A percentile compares a stretch with the other conserved stretches of the same genome.
Conservation (phyloP, 2,797 vertebrate species). For the Huso huso region DNA sequence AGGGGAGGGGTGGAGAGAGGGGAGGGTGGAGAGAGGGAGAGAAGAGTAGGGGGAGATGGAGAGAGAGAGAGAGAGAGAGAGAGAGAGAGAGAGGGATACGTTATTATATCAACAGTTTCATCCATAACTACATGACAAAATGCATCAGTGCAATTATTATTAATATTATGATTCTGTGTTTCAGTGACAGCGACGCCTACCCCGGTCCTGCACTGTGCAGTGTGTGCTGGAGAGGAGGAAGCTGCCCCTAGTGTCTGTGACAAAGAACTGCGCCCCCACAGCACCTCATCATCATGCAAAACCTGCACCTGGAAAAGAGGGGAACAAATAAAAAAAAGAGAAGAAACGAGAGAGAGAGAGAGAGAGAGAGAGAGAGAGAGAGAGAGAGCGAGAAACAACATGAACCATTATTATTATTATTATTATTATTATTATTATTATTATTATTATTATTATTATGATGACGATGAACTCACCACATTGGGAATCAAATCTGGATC, state of each 20-base stretch:
- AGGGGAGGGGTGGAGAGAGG: not conserved
- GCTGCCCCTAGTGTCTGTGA: constrained; percentile 43
- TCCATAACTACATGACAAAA: constrained; percentile 21
- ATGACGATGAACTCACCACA: constrained; percentile 49
- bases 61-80: not conserved
- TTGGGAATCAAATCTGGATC: constrained; percentile 61
- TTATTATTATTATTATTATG: too few relatives aligned
- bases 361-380: constrained; percentile 3
- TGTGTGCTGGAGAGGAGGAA: constrained; percentile 62
- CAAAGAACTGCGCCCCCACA: constrained; percentile 60
- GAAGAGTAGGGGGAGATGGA: too few relatives aligned
- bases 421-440: too few relatives aligned
- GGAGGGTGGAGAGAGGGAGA: too few relatives aligned
- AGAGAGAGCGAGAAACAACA: constrained; percentile 5
- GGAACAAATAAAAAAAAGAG: constrained; percentile 38
- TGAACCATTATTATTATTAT: too few relatives aligned
- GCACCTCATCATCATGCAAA: constrained; percentile 50
- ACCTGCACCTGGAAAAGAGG: constrained; percentile 65
- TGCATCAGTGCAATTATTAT: too few relatives aligned
- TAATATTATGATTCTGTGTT: not conserved
- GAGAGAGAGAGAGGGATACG: not conserved
- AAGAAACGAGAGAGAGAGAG: constrained; percentile 10
- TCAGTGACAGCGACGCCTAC: constrained; percentile 57
- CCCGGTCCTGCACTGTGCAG: constrained; percentile 53
- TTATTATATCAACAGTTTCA: not conserved